A percentile compares a stretch with the other conserved stretches of the same genome.
Evolutionary conservation across 1,140 invertebrate species (phyloP).

Genomic region (Stegodyphus mimosarum): DNA sequence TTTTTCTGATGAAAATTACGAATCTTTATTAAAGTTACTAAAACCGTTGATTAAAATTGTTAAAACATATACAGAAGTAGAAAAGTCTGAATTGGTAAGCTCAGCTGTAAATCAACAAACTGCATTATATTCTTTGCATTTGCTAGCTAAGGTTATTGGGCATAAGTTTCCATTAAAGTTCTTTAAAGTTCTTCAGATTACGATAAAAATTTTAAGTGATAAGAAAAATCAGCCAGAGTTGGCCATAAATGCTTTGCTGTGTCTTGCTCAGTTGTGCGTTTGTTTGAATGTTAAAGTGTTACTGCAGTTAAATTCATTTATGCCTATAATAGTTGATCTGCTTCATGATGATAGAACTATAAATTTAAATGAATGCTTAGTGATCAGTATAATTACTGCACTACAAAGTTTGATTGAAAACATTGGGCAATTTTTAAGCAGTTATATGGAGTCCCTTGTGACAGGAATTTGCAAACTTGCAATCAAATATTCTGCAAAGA

Average conservation of each 20-base stretch:
- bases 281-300: conserved; percentile 81
- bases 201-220: conserved; percentile 65
- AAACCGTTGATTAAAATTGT: conserved; percentile 72
- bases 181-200: conserved; percentile 45
- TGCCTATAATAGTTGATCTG: conserved; percentile 77
- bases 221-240: conserved; percentile 64
- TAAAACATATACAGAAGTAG: conserved; percentile 60
- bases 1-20: conserved; percentile 67
- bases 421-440: conserved; percentile 82
- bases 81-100: conserved; percentile 71
- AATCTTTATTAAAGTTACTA: conserved; percentile 75
- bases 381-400: conserved; percentile 77
- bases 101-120: conserved; percentile 82
- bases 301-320: conserved; percentile 78
- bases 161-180: conserved; percentile 62
- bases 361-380: conserved; percentile 69
- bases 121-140: conserved; percentile 82
- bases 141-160: conserved; percentile 79
- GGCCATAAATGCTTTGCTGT: conserved; percentile 73
- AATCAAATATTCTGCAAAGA: conserved; percentile 62
- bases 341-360: conserved; percentile 63
- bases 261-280: conserved; percentile 79
- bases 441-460: conserved; percentile 83
- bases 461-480: conserved; percentile 63
- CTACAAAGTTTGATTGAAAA: conserved; percentile 84